These are phyloP conservation scores for Monochamus alternatus DNA, from an alignment of 2,888 invertebrate genomes.

Conservation along the genomic window DNA sequence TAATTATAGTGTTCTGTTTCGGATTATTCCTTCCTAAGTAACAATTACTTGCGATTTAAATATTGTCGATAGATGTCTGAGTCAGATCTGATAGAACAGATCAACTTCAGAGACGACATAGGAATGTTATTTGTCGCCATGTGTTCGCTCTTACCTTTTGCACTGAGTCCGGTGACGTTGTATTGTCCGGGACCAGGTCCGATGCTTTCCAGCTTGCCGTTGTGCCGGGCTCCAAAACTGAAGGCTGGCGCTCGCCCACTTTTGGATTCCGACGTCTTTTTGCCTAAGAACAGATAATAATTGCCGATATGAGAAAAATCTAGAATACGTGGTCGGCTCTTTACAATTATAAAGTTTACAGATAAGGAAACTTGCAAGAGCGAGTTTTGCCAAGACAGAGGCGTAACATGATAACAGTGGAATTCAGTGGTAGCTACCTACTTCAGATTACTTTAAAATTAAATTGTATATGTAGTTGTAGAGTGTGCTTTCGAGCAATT, in stretches of 20 bases:
- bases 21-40: too few relatives aligned
- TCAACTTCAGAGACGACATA: not conserved
- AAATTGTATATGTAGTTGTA: not conserved
- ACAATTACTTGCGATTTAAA: too few relatives aligned
- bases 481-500: too few relatives aligned
- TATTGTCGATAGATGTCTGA: too few relatives aligned
- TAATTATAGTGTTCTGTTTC: too few relatives aligned
- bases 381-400: not conserved
- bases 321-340: not conserved
- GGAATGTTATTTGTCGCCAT: constrained; percentile 8
- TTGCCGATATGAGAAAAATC: constrained; percentile 7
- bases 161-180: constrained; percentile 88
- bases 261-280: constrained; percentile 84
- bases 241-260: constrained; percentile 86
- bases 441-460: not conserved
- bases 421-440: not conserved
- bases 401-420: not conserved
- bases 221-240: constrained; percentile 82
- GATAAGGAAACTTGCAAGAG: constrained; percentile 29
- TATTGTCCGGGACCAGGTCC: constrained; percentile 95
- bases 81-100: too few relatives aligned
- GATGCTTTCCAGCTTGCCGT: constrained; percentile 75
- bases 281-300: constrained; percentile 73
- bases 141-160: constrained; percentile 77
- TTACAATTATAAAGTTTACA: constrained; percentile 20